phyloP scores from a whole-genome alignment of 2,797 vertebrate species.

The Anabacerthia variegaticeps region DNA sequence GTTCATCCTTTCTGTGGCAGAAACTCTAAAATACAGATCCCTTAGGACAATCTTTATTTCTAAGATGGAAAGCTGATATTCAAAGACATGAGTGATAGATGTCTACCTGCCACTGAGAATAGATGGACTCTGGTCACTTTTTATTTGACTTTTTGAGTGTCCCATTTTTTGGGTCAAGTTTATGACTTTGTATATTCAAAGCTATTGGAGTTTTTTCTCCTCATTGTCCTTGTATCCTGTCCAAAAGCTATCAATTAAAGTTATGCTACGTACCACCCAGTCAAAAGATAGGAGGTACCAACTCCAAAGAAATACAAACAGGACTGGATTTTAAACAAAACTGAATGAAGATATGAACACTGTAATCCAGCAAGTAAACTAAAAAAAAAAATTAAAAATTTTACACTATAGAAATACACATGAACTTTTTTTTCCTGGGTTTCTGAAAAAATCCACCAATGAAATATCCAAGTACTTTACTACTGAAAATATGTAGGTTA shows the following conservation, averaged over 20 bases:
- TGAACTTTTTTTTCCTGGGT: not conserved
- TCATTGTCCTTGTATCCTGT: not conserved
- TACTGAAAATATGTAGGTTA: not conserved
- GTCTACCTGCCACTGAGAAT: not conserved
- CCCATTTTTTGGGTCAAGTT: not conserved
- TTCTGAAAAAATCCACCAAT: not conserved
- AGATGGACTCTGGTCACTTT: not conserved
- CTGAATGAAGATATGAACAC: not conserved
- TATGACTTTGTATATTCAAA: slow-evolving; percentile 1
- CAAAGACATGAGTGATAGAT: not conserved
- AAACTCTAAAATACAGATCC: not conserved
- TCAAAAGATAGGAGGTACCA: not conserved
- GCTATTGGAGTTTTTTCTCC: not conserved
- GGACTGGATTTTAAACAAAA: not conserved
- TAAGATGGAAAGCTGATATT: not conserved
- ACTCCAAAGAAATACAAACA: not conserved
- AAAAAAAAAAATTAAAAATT: not conserved
- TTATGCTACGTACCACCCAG: not conserved
- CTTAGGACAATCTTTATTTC: not conserved
- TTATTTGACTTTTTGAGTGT: not conserved
- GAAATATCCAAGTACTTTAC: not conserved
- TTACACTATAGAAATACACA: not conserved
- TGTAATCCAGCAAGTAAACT: not conserved
- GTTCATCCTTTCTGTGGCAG: not conserved
- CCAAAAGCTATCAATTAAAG: not conserved